Conservation (phyloP, 2,888 invertebrate genomes). For the Athetis lepigone region DNA sequence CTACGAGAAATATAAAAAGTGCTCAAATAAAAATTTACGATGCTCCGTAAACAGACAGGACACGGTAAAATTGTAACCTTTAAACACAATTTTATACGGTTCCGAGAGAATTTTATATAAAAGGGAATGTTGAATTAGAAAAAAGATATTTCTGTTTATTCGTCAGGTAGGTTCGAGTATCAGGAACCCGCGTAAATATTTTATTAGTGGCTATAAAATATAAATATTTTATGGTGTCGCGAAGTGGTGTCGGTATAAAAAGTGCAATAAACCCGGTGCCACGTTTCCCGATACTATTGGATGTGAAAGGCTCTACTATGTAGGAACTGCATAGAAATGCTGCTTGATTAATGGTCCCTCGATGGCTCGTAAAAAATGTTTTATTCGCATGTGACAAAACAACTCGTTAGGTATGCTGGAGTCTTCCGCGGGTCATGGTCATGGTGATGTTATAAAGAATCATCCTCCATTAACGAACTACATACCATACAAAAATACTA, state of each 20-base stretch:
- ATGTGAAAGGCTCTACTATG: slow-evolving; percentile 12
- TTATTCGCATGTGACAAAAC: no score
- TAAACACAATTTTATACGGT: slow-evolving; percentile 45
- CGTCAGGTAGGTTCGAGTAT: slow-evolving; percentile 53
- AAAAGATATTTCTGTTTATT: slow-evolving; percentile 60
- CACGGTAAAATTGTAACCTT: slow-evolving; percentile 47
- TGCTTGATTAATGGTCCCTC: not conserved
- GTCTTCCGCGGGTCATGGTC: no score
- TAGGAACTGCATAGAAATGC: slow-evolving; percentile 22
- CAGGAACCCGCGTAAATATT: slow-evolving; percentile 64
- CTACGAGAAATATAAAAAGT: slow-evolving; percentile 29
- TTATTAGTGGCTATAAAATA: slow-evolving; percentile 70
- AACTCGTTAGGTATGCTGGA: no score
- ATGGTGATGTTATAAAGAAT: no score
- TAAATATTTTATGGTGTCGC: slow-evolving; percentile 68
- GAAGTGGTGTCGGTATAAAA: slow-evolving; percentile 60
- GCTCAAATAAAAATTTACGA: slow-evolving; percentile 52
- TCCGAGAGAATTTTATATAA: slow-evolving; percentile 40
- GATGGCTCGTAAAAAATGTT: not conserved
- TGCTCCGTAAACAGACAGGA: slow-evolving; percentile 35
- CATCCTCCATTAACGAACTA: no score
- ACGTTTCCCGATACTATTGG: slow-evolving; percentile 51
- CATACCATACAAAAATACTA: no score
- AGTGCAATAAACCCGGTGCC: slow-evolving; percentile 56
- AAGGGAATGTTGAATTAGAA: slow-evolving; percentile 59